phyloP scores from a whole-genome alignment of 2,113 vertebrate genomes.

The Uropsilus gracilis region DNA sequence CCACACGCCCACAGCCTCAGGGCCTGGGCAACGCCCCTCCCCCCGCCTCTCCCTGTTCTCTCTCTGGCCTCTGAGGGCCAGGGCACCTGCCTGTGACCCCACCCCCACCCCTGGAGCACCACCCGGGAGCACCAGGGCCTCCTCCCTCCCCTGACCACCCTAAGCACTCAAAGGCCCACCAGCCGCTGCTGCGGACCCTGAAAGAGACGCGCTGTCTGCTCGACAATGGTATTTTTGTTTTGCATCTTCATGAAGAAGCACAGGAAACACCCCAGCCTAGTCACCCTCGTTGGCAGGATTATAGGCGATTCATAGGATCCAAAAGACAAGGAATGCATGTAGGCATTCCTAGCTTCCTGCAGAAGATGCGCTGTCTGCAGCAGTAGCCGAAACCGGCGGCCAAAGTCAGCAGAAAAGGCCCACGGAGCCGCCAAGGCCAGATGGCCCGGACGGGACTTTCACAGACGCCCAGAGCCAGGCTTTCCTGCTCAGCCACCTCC shows the following conservation, averaged over 20 bases:
- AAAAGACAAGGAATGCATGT: background rate
- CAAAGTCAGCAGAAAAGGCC: background rate
- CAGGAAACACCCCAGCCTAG: background rate
- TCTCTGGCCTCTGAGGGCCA: no score
- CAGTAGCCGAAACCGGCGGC: background rate
- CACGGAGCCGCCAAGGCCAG: background rate
- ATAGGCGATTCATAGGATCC: background rate
- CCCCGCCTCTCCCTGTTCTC: no score
- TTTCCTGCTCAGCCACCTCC: background rate
- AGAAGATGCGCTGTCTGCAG: background rate
- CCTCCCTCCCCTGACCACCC: no score
- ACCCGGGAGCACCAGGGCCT: no score
- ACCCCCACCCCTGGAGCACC: no score
- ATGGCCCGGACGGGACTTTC: background rate
- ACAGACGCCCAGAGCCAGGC: background rate
- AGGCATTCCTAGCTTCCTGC: conserved; percentile 9
- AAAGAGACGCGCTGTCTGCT: background rate
- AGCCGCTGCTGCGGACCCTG: background rate
- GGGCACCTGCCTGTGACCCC: no score
- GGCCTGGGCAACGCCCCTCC: no score
- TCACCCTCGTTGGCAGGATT: background rate
- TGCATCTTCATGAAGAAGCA: background rate
- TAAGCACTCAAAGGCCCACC: background rate
- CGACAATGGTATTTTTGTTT: background rate
- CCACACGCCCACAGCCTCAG: no score